Percentiles rank a stretch among this genome's conserved stretches.
Conservation (phyloP, 2,113 vertebrate genomes). For the Vulpes lagopus region DNA sequence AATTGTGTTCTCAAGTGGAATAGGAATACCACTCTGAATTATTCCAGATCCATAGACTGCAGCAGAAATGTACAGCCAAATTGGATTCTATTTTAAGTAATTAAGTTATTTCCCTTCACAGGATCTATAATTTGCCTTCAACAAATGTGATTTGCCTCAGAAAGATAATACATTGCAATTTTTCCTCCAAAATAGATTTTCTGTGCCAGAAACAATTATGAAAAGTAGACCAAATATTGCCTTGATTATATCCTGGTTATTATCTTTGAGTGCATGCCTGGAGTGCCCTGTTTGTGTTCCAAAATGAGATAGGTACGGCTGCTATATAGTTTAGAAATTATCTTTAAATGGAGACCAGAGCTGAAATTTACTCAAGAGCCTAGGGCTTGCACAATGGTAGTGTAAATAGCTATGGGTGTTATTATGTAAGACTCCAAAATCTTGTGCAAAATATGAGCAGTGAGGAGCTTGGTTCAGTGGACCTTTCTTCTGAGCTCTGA, state of each 20-base stretch:
- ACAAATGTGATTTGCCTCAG: conserved; percentile 81
- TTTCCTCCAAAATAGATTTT: conserved; percentile 77
- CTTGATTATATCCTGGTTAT: conserved; percentile 69
- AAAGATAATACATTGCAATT: conserved; percentile 77
- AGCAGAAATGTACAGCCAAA: conserved; percentile 77
- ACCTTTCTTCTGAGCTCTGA: conserved; percentile 13
- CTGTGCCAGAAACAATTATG: conserved; percentile 76
- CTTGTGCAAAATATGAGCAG: conserved; percentile 78
- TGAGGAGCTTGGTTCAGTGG: conserved; percentile 51
- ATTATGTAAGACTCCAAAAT: conserved; percentile 75
- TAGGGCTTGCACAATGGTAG: conserved; percentile 72
- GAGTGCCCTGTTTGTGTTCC: not conserved
- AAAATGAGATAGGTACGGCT: not conserved
- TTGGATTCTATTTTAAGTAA: conserved; percentile 82
- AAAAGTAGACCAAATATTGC: conserved; percentile 79
- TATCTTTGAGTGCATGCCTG: not conserved
- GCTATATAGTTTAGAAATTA: conserved; percentile 43
- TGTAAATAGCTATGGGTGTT: conserved; percentile 62
- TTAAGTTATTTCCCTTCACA: conserved; percentile 80
- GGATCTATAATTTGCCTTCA: conserved; percentile 77
- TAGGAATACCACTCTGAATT: conserved; percentile 73
- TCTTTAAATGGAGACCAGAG: conserved; percentile 57
- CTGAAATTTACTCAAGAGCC: conserved; percentile 79
- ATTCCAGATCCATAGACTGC: conserved; percentile 72
- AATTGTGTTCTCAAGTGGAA: conserved; percentile 76